These are phyloP conservation scores for Euproctis similis DNA, from an alignment of 2,888 invertebrate species.

Conservation along the genomic window DNA sequence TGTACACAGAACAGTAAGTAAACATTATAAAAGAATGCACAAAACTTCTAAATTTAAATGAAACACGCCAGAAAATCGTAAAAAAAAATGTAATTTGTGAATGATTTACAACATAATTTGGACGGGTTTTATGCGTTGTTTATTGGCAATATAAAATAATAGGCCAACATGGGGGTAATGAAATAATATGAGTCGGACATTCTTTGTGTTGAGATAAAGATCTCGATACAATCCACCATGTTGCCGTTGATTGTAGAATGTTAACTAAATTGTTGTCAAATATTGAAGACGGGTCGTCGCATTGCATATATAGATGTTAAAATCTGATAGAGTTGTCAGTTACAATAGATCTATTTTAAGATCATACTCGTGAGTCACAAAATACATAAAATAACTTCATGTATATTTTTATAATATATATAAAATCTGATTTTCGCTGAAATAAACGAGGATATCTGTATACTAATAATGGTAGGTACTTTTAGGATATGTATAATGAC, in stretches of 20 bases:
- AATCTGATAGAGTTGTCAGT: constrained; percentile 5
- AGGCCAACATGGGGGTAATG: constrained; percentile 27
- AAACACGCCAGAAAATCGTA: constrained; percentile 18
- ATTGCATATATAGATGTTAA: constrained; percentile 15
- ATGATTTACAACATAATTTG: constrained; percentile 33
- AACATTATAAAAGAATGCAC: background rate
- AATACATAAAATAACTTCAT: too few species aligned
- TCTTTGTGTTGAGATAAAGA: constrained; percentile 25
- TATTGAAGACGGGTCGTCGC: constrained; percentile 25
- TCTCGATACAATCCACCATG: constrained; percentile 43
- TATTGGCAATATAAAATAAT: constrained; percentile 33
- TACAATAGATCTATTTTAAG: too few species aligned
- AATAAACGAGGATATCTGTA: too few species aligned
- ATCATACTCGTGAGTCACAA: too few species aligned
- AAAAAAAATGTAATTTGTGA: constrained; percentile 20
- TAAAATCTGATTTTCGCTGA: too few species aligned
- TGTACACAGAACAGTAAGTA: background rate
- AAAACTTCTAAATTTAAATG: constrained; percentile 4
- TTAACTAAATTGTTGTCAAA: constrained; percentile 33
- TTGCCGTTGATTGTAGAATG: constrained; percentile 36
- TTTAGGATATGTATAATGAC: too few species aligned
- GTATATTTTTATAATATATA: too few species aligned
- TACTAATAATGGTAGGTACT: too few species aligned
- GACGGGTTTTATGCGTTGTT: constrained; percentile 29
- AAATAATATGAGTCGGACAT: constrained; percentile 26